Conservation (phyloP, 2,888 invertebrate genomes). For the Prosapia bicincta region DNA sequence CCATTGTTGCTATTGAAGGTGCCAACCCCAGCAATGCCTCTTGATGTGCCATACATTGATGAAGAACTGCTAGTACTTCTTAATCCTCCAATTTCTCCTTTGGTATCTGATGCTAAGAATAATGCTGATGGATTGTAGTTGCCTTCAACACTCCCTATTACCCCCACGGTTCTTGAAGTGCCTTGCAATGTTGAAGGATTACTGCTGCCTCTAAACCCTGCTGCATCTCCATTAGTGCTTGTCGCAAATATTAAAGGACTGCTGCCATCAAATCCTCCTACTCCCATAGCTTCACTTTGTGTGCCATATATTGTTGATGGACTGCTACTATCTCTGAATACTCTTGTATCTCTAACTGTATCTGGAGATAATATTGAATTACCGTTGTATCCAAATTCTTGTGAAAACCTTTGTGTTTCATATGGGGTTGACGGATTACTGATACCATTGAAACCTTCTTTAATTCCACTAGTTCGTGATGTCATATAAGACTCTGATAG, state of each 20-base stretch:
- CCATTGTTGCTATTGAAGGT: too few species aligned
- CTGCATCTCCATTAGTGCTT: too few species aligned
- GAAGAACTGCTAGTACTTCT: neutral
- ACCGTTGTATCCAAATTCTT: too few species aligned
- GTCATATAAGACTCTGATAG: too few species aligned
- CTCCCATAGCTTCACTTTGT: neutral
- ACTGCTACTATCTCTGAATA: neutral
- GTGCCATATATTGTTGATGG: conserved; percentile 12
- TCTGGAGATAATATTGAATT: too few species aligned
- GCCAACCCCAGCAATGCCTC: neutral
- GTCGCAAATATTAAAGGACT: too few species aligned
- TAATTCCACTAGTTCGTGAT: neutral
- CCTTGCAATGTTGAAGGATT: neutral
- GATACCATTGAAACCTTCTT: too few species aligned
- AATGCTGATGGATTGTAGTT: neutral
- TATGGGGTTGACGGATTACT: neutral
- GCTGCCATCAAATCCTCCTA: too few species aligned
- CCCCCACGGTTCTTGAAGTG: conserved; percentile 1
- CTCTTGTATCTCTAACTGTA: neutral
- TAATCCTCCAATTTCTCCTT: neutral
- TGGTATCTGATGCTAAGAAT: neutral
- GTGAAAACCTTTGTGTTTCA: neutral
- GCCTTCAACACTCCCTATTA: neutral
- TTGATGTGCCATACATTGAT: conserved; percentile 9
- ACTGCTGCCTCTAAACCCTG: neutral